Evolutionary conservation across 2,888 invertebrate genomes (phyloP).

Genomic region (Allygus modestus): DNA sequence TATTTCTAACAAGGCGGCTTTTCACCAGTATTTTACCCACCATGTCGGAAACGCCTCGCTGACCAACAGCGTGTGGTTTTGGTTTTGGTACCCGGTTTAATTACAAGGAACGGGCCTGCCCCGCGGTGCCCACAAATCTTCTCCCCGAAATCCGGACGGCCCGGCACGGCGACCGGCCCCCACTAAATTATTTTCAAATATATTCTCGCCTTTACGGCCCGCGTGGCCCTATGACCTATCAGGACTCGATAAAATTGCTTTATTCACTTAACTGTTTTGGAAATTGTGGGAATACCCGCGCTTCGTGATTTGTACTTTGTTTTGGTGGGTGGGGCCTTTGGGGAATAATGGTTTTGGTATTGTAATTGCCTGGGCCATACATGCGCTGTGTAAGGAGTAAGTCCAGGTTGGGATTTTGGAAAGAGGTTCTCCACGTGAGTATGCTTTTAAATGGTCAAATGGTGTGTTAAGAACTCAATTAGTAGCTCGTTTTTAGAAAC

Average conservation of each 20-base stretch:
- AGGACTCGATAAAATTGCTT: conserved; percentile 44
- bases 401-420: background rate
- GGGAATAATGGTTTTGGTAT: background rate
- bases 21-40: background rate
- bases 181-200: conserved; percentile 46
- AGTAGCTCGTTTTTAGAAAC: too few relatives aligned
- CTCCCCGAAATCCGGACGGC: background rate
- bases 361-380: background rate
- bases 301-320: conserved; percentile 1
- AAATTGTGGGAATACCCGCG: conserved; percentile 43
- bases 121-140: conserved; percentile 14
- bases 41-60: background rate
- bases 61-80: conserved; percentile 1
- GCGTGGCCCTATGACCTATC: conserved; percentile 40
- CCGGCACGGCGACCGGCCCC: background rate
- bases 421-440: too few relatives aligned
- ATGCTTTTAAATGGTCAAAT: too few relatives aligned
- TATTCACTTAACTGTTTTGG: conserved; percentile 48
- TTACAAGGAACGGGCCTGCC: conserved; percentile 38
- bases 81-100: conserved; percentile 16
- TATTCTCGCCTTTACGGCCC: conserved; percentile 41
- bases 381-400: background rate
- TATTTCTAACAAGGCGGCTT: background rate
- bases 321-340: background rate
- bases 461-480: too few relatives aligned